Evolutionary conservation across 2,888 invertebrate genomes (phyloP).

Genomic region (Eucera pruinosa): DNA sequence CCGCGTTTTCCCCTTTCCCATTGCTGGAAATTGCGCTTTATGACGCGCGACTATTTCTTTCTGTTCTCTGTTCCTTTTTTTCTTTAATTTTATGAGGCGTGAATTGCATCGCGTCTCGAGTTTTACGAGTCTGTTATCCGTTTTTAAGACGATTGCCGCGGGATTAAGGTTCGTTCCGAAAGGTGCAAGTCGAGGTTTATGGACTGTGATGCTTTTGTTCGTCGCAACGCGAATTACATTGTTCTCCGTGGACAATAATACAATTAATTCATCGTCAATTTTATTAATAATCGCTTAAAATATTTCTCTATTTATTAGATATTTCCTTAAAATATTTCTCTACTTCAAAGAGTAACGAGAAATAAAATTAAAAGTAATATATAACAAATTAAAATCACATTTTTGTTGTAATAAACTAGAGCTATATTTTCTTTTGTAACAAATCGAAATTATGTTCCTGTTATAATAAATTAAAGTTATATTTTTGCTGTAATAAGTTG

Average conservation of each 20-base stretch:
- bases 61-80: neutral
- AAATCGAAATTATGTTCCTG: no score
- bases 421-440: no score
- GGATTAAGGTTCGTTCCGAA: slow-evolving; percentile 1
- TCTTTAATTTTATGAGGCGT: slow-evolving; percentile 33
- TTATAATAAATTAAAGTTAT: no score
- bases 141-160: neutral
- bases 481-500: no score
- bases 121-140: slow-evolving; percentile 13
- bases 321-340: no score
- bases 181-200: neutral
- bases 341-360: no score
- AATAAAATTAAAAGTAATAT: no score
- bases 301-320: no score
- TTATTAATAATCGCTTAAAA: no score
- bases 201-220: neutral
- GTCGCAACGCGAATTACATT: neutral
- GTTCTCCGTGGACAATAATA: no score
- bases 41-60: slow-evolving; percentile 1
- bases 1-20: neutral
- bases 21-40: slow-evolving; percentile 6
- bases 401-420: no score
- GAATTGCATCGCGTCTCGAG: slow-evolving; percentile 9
- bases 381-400: no score
- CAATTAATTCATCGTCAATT: neutral